These are phyloP conservation scores for Phaethon lepturus DNA, from an alignment of 2,113 vertebrate genomes.

Conservation along the genomic window DNA sequence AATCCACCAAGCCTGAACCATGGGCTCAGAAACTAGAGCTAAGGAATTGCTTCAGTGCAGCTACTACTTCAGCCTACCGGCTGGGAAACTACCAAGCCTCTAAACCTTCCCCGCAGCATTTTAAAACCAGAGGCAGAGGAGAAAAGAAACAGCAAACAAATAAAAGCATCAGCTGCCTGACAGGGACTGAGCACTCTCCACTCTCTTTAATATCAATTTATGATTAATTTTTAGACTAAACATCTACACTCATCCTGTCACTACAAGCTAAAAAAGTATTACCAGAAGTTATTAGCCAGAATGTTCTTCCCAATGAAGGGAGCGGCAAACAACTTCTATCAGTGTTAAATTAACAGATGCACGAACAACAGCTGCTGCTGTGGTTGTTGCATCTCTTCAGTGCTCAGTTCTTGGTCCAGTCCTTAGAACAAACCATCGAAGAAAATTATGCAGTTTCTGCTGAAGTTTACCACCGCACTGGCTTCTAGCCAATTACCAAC, in stretches of 20 bases:
- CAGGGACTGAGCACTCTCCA: background rate
- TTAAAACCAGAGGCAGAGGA: background rate
- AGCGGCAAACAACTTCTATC: background rate
- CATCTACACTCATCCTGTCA: background rate
- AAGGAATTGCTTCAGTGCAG: background rate
- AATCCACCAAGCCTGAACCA: background rate
- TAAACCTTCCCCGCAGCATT: background rate
- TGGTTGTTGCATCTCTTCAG: background rate
- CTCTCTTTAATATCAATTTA: background rate
- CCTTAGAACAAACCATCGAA: background rate
- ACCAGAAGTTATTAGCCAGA: background rate
- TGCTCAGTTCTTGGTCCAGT: background rate
- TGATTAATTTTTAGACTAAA: background rate
- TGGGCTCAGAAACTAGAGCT: background rate
- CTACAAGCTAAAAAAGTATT: background rate
- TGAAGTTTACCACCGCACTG: background rate
- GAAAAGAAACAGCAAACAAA: background rate
- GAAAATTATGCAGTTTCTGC: background rate
- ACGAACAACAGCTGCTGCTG: background rate
- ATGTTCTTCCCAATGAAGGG: background rate
- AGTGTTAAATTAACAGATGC: background rate
- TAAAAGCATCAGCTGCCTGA: background rate
- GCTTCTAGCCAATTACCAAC: background rate
- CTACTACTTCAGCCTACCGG: background rate
- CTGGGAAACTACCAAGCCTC: background rate